Evolutionary conservation across 1,140 invertebrate genomes (phyloP).

Genomic region (Lycorma delicatula): DNA sequence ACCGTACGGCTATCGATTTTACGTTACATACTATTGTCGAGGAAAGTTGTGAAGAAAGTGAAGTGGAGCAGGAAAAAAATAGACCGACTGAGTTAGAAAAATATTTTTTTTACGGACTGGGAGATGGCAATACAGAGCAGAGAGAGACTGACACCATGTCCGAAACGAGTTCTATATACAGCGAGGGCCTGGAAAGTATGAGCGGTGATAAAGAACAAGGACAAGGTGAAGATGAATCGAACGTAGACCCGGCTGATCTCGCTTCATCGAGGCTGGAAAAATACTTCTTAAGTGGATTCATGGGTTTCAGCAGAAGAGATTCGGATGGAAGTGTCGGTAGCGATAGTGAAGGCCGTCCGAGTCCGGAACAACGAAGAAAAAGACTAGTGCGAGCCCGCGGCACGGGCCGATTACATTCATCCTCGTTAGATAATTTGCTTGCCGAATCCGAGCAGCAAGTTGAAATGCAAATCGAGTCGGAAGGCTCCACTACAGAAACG

Average conservation of each 20-base stretch:
- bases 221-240: constrained; percentile 24
- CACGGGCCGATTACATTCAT: constrained; percentile 67
- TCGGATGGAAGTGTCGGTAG: constrained; percentile 74
- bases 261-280: constrained; percentile 80
- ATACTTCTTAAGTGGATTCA: constrained; percentile 79
- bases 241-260: constrained; percentile 61
- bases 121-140: constrained; percentile 53
- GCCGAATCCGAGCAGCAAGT: constrained; percentile 36
- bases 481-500: constrained; percentile 63
- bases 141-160: constrained; percentile 62
- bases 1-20: constrained; percentile 69
- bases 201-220: constrained; percentile 43
- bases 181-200: constrained; percentile 65
- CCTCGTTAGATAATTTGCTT: constrained; percentile 63
- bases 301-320: constrained; percentile 66
- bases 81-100: constrained; percentile 72
- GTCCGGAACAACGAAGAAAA: constrained; percentile 74
- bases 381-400: constrained; percentile 67
- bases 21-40: constrained; percentile 89
- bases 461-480: constrained; percentile 48
- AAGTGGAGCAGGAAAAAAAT: constrained; percentile 50
- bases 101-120: constrained; percentile 81
- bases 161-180: constrained; percentile 80
- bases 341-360: constrained; percentile 71
- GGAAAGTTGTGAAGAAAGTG: constrained; percentile 87